phyloP scores from a whole-genome alignment of 2,113 vertebrate genomes.

The Eudorcas thomsonii region DNA sequence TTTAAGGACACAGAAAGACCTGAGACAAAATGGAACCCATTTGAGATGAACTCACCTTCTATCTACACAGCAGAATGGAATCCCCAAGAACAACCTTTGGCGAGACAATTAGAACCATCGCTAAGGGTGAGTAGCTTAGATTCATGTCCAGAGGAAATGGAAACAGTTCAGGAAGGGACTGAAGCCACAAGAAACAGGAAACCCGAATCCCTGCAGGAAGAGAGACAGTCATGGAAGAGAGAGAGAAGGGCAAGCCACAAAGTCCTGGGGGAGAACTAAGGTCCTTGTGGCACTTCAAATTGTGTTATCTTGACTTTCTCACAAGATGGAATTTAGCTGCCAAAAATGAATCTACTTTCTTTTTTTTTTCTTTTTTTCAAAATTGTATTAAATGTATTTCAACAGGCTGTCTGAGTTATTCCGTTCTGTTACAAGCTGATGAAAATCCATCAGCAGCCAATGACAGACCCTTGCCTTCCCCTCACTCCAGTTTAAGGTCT shows the following conservation, averaged over 20 bases:
- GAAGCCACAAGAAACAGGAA: not conserved
- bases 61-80: not conserved
- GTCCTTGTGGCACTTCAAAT: conserved; percentile 47
- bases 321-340: conserved; percentile 63
- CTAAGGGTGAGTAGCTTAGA: not conserved
- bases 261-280: conserved; percentile 29
- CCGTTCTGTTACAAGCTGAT: conserved; percentile 77
- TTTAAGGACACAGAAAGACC: not conserved
- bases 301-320: conserved; percentile 50
- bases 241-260: not conserved
- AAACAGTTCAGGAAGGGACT: not conserved
- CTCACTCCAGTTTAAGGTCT: conserved; percentile 67
- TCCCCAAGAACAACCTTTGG: not conserved
- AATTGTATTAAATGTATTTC: conserved; percentile 78
- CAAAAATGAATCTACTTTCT: conserved; percentile 70
- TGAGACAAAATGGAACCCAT: not conserved
- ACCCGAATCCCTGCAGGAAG: not conserved
- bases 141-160: not conserved
- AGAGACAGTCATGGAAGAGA: not conserved
- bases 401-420: conserved; percentile 74
- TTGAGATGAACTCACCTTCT: not conserved
- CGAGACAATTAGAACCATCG: not conserved
- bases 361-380: conserved; percentile 9
- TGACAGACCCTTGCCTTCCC: conserved; percentile 67
- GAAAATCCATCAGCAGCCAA: conserved; percentile 76